Evolutionary conservation across 2,888 invertebrate genomes (phyloP), one percentile per base, ranked within the genome.

Genomic region (Junonia oenone): DNA sequence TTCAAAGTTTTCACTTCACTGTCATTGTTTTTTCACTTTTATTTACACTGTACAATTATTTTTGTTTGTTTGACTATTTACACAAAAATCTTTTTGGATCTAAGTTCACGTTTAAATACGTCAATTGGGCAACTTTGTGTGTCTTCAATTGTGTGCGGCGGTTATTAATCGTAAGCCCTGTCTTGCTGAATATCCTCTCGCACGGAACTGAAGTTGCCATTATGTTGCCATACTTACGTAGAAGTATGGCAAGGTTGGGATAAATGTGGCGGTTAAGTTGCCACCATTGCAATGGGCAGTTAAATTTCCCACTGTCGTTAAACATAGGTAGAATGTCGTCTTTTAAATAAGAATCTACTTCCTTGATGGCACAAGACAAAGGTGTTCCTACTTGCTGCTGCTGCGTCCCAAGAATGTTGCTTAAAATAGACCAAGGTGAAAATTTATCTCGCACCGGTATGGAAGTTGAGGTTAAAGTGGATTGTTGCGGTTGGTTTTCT

Each of bases 121-220:
- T 60, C 3, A 60, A 13, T 54, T 62, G 56, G 0, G 19, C 14
- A 1, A 64, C 58, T 51, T 64, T 62, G 9, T 19, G 1, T 15
- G 49, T 27, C 1, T 49, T 61, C 1, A 63, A 35, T 27, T 54
- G 49, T 1, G 61, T 59, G 1, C 65, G 56, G 6, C 65, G 56
- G 6, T 60, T 51, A 43, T 22, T 59, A n/a, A 65, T 50, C 1
- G 38, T 62, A 4, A 56, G 35, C 0, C 67, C 64, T 0, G 63
- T 57, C 37, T 67, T 64, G 22, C 58, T 61, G 40, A 64, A 65
- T 9, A 68, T 54, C 6, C 64, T 50, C 47, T 65, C 63, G 27
- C 65, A 66, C 1, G 63, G 65, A n/a, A 68, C 64, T 5, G 64
- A 66, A 0, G 64, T 61, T 0, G 62, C 63, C 51, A 65, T 52